These are phyloP conservation scores for Pentamera pediparva DNA, from an alignment of 53 echinoderm and acorn worm genomes.

Conservation along the genomic window DNA sequence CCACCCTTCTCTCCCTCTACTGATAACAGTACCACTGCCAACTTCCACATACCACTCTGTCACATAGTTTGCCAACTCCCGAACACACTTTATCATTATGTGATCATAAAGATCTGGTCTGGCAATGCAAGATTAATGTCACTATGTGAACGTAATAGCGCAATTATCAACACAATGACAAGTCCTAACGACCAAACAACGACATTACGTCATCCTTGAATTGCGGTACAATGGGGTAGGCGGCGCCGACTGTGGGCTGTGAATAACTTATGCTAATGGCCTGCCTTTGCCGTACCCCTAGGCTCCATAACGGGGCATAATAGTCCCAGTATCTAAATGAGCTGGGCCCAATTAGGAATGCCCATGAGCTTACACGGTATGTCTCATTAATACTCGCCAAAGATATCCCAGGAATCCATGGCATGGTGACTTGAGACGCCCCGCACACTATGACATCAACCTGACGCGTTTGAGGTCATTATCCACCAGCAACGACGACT, in stretches of 20 bases:
- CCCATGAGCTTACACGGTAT: constrained; percentile 32
- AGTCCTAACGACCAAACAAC: constrained; percentile 22
- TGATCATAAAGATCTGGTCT: constrained; percentile 16
- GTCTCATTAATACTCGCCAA: constrained; percentile 36
- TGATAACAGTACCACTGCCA: too few relatives aligned
- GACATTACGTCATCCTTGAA: constrained; percentile 1
- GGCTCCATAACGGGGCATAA: constrained; percentile 16
- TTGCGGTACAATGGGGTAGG: not conserved
- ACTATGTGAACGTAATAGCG: constrained; percentile 25
- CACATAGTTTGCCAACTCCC: too few relatives aligned
- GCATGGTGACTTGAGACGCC: constrained; percentile 31
- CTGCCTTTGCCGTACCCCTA: constrained; percentile 20
- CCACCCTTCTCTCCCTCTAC: constrained; percentile 3
- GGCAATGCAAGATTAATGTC: constrained; percentile 23
- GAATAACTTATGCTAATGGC: constrained; percentile 34
- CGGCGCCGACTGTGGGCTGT: not conserved
- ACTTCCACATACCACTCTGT: constrained; percentile 15
- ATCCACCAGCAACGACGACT: constrained; percentile 9
- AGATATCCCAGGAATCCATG: constrained; percentile 35
- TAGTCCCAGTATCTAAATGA: constrained; percentile 17
- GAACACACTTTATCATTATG: constrained; percentile 26
- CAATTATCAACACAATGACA: constrained; percentile 34
- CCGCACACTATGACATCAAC: constrained; percentile 32
- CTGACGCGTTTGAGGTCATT: constrained; percentile 23
- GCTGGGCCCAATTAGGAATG: constrained; percentile 30